phyloP scores from a whole-genome alignment of 2,797 vertebrate species.

The Scolopax rusticola region DNA sequence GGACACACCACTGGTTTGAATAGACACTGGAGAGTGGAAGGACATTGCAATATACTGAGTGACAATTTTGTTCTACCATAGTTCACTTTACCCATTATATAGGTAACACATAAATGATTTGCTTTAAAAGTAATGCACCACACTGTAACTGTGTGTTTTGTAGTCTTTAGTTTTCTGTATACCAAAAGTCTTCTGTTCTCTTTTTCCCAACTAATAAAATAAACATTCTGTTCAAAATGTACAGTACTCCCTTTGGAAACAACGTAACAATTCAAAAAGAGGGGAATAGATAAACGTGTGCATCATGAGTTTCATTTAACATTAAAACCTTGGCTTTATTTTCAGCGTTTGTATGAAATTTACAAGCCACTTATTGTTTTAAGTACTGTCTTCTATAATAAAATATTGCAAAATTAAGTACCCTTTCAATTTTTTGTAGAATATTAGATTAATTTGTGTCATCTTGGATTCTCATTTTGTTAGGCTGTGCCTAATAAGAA shows the following conservation, averaged over 20 bases:
- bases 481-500: neutral
- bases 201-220: neutral
- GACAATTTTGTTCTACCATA: neutral
- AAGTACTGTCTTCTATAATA: neutral
- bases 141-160: neutral
- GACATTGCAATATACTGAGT: neutral
- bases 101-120: neutral
- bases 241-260: fast-evolving
- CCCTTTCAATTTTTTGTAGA: neutral
- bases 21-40: neutral
- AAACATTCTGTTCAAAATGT: neutral
- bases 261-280: neutral
- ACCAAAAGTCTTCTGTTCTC: neutral
- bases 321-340: neutral
- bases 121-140: neutral
- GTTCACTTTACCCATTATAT: neutral
- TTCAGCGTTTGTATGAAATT: neutral
- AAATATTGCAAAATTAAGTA: neutral
- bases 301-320: neutral
- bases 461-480: neutral
- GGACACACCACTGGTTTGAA: neutral
- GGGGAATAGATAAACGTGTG: neutral
- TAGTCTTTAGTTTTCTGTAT: neutral
- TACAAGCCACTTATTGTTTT: neutral
- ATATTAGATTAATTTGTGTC: neutral